Evolutionary conservation across 2,113 vertebrate species (phyloP).

Genomic region (Tyto alba): DNA sequence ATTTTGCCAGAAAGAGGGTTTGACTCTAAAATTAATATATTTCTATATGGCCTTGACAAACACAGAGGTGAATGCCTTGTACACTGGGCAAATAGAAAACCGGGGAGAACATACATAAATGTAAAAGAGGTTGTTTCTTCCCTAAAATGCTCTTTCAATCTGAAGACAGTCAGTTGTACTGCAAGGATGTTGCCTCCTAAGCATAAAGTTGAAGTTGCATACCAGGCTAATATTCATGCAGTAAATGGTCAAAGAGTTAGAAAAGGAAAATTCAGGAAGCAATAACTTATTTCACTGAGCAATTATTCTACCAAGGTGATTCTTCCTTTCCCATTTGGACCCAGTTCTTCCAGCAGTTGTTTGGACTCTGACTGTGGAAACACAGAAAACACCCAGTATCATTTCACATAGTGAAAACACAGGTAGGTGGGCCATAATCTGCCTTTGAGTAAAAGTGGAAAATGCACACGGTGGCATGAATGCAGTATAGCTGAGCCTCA

Average conservation of each 20-base stretch:
- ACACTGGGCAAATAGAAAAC: rapidly evolving
- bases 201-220: neutral
- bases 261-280: neutral
- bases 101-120: neutral
- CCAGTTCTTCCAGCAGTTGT: conserved; percentile 76
- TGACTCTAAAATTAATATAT: neutral
- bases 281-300: conserved; percentile 75
- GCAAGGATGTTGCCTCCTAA: neutral
- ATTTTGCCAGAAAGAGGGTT: neutral
- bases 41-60: neutral
- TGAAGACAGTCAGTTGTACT: neutral
- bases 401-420: neutral
- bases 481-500: neutral
- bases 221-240: neutral
- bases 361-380: conserved; percentile 64
- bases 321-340: conserved; percentile 67
- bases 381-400: neutral
- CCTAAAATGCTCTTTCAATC: neutral
- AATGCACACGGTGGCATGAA: neutral
- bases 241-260: neutral
- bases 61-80: neutral
- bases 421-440: neutral
- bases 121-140: neutral
- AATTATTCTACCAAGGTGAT: conserved; percentile 75
- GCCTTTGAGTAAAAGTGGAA: neutral